phyloP scores from a whole-genome alignment of 2,797 vertebrate genomes.

The Microctenopoma lineatum region DNA sequence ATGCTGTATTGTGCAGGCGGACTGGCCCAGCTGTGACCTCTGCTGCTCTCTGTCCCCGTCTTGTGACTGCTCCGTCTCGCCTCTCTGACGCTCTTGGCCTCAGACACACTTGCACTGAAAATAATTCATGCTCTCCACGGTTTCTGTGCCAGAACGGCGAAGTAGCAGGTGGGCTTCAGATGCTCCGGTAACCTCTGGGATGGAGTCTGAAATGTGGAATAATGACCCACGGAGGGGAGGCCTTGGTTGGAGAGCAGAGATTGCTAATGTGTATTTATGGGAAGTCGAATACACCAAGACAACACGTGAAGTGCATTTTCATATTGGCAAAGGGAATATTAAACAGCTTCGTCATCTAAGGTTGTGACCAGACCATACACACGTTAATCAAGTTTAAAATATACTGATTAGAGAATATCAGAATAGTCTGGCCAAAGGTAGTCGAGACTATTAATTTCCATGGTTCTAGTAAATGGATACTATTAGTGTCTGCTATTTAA shows the following conservation, averaged over 20 bases:
- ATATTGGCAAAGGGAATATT: conserved; percentile 65
- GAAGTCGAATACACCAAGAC: conserved; percentile 67
- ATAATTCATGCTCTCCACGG: not conserved
- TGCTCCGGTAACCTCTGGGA: conserved; percentile 42
- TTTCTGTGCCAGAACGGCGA: conserved; percentile 21
- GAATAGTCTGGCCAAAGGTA: conserved; percentile 14
- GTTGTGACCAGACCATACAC: conserved; percentile 21
- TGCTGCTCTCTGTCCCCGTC: not conserved
- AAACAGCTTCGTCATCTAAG: conserved; percentile 48
- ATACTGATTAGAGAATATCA: not conserved
- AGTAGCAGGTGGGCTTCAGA: conserved; percentile 53
- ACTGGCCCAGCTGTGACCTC: conserved; percentile 52
- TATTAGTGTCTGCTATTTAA: conserved; percentile 38
- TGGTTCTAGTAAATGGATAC: conserved; percentile 4
- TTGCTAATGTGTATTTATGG: conserved; percentile 73
- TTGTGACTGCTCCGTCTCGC: not conserved
- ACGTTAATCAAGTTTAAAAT: conserved; percentile 1
- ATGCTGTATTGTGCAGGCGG: conserved; percentile 16
- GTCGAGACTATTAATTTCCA: conserved; percentile 6
- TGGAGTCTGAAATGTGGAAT: conserved; percentile 25
- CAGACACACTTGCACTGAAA: not conserved
- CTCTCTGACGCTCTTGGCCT: not conserved
- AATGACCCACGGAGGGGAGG: conserved; percentile 11
- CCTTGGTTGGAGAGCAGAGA: not conserved
- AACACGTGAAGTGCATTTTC: conserved; percentile 28